Base-by-base conservation (phyloP, 2,888 invertebrate genomes). In the Brachypalpus laphriformis region DNA sequence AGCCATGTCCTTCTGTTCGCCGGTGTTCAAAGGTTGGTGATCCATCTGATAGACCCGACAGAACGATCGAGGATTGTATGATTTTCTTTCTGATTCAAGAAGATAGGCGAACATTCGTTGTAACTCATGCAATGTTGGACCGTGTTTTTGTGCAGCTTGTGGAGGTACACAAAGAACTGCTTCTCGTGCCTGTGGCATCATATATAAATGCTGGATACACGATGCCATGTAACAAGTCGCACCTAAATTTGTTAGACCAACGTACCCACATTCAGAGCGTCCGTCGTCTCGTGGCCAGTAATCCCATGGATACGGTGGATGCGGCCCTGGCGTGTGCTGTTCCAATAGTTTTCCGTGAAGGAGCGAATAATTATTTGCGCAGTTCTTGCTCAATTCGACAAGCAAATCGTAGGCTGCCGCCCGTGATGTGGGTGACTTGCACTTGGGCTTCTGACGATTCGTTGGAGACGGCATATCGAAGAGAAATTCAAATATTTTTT, bases 191-290 rank as follows among this genome's bases (percentile, higher is more conserved):
- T 97, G 97, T 4, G 98, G 98, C 96, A 98, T 98, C 98, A 98
- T 98, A 91, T 97, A 98, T 87, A 98, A 93, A 92, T 98, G 98
- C 91, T 98, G 98, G 95, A 98, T 97, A 90, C 98, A 98, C 2
- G 98, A 97, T 8, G 98, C 98, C 98, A 98, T 98, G 92, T 98
- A 98, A 91, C 98, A 98, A 0, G 98, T 98, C 25, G 98, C 98
- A 25, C 98, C 98, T 14, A 98, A 93, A 92, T 98, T 98, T 0
- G 98, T 98, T 3, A 98, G 93, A 0, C 98, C 98, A 0, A 98
- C 98, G 92, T 97, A 98, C 9, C 98, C 98, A 91, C 98, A 98
- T 89, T 97, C 97, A 0, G 98, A 96, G 1, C 98, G 94, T 0
- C 98, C 97, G 91, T 98, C 98, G 90, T 98, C 98, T 82, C 97